Percentiles rank a stretch among this genome's conserved stretches.
Evolutionary conservation across 2,113 vertebrate species (phyloP).

Genomic region (Ceyx cyanopectus): DNA sequence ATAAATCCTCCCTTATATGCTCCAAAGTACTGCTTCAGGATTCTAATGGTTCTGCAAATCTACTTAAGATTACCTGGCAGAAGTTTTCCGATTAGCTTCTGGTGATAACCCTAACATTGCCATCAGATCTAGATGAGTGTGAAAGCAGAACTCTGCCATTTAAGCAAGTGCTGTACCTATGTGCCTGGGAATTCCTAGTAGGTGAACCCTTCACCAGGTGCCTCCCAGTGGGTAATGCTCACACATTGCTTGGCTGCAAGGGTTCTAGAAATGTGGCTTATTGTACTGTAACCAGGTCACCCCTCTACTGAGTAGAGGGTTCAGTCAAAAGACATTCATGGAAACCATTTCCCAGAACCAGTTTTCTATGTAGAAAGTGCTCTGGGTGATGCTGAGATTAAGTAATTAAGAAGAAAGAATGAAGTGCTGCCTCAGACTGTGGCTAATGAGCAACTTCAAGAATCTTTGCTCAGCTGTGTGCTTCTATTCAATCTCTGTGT

Average conservation of each 20-base stretch:
- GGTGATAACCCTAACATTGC: neutral
- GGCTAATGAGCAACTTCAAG: neutral
- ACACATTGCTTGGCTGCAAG: neutral
- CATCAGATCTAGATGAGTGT: neutral
- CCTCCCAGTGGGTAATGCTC: neutral
- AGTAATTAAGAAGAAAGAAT: neutral
- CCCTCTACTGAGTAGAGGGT: neutral
- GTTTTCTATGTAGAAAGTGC: neutral
- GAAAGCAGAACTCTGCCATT: neutral
- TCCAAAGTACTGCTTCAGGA: neutral
- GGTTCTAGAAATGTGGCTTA: neutral
- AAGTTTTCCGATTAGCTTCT: neutral
- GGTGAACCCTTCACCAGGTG: neutral
- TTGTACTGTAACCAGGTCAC: fast-evolving
- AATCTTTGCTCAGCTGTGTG: neutral
- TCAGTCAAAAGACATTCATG: neutral
- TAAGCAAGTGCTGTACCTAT: neutral
- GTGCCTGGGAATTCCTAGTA: neutral
- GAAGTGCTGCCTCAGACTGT: neutral
- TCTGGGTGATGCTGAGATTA: neutral
- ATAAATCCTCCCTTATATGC: neutral
- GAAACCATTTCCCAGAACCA: neutral
- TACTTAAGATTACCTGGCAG: neutral
- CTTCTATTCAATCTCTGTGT: neutral
- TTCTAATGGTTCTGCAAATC: neutral